Percentiles rank a stretch among this genome's conserved stretches.
Conservation (phyloP, 2,797 vertebrate genomes). For the Geotrypetes seraphini region DNA sequence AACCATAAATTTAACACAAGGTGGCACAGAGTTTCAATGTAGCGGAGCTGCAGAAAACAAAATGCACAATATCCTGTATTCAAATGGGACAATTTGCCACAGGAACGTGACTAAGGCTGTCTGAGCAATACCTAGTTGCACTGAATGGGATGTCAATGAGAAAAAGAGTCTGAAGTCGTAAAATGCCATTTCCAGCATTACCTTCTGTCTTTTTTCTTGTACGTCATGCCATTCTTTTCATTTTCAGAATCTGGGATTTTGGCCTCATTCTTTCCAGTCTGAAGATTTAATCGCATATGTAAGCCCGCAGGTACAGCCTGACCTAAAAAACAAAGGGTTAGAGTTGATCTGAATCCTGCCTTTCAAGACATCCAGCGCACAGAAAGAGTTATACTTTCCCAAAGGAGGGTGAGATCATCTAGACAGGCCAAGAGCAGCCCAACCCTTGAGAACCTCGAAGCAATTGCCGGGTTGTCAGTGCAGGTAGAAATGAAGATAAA, state of each 20-base stretch:
- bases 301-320: constrained; percentile 80
- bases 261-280: constrained; percentile 81
- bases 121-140: too few species aligned
- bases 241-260: constrained; percentile 41
- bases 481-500: background rate
- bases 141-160: too few species aligned
- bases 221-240: constrained; percentile 24
- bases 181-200: constrained; percentile 19
- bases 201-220: constrained; percentile 42
- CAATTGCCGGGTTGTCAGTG: background rate
- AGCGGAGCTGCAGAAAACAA: too few species aligned
- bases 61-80: too few species aligned
- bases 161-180: too few species aligned
- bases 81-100: too few species aligned
- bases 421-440: rapidly evolving
- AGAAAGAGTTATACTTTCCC: rapidly evolving
- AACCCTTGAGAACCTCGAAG: background rate
- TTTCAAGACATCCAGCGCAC: rapidly evolving
- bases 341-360: rapidly evolving
- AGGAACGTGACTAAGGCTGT: too few species aligned
- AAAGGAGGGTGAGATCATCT: rapidly evolving
- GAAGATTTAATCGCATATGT: constrained; percentile 79
- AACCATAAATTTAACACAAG: too few species aligned
- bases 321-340: constrained; percentile 50
- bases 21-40: too few species aligned